Evolutionary conservation across 1,140 invertebrate species (phyloP), one percentile per base, ranked within the genome.

Genomic region (Neotoxoptera formosana): DNA sequence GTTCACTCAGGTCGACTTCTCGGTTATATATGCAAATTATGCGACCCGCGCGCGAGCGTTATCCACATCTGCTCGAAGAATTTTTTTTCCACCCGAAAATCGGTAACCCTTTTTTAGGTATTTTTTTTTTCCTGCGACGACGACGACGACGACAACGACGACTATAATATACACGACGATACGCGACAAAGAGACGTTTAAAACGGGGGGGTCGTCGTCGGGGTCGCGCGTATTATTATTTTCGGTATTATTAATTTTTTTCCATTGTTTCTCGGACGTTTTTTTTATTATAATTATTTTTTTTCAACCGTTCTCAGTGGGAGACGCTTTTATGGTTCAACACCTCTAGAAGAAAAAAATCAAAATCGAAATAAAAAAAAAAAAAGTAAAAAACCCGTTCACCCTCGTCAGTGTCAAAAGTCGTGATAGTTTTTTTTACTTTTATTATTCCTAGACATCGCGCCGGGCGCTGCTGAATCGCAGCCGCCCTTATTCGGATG

Each of bases 361-460:
- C 36, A 7, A 41, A 76, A 76, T 76, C 60, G 60, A 67, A 67
- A 67, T 67, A 11, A 4, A 76, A n/a, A 76, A 67, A 30, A 30
- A 86, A 86, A 87, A n/a, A 67, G 11, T 17, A 86, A 48, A 90
- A 56, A 90, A 41, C 60, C 41, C 53, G 83, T 92, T 92, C 91
- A 92, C 91, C 91, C 91, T 92, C 34, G 67, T 91, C 90, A 91
- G 90, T 92, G 91, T 92, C 91, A 92, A 92, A 92, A 92, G 91
- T 92, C 91, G 91, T 92, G 91, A 92, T 92, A 84, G 83, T 48
- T 92, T 81, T 92, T 48, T 34, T 45, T n/a, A n/a, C n/a, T n/a
- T 11, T 76, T 76, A 76, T 76, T 76, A 76, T 76, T 76, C 60
- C 47, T 34, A 48, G 86, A 88, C 30, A 53, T 17, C 30, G 47